These are phyloP conservation scores for Brachylomia viminalis DNA, from an alignment of 2,888 invertebrate species.

Conservation along the genomic window DNA sequence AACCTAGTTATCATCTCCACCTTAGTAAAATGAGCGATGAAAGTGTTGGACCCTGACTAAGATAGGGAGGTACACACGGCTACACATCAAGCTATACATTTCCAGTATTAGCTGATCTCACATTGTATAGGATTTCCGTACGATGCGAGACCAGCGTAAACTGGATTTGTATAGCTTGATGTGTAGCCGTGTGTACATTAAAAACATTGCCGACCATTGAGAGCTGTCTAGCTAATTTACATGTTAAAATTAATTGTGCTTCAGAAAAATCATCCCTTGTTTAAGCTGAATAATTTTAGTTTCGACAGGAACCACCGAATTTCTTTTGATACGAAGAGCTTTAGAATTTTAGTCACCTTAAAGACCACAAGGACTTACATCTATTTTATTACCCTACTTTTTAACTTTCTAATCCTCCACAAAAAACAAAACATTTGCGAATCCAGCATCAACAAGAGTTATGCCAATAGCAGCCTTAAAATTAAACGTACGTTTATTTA, in stretches of 20 bases:
- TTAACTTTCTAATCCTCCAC: neutral
- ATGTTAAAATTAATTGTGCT: neutral
- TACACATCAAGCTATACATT: no score
- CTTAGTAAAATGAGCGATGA: no score
- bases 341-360: neutral
- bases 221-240: neutral
- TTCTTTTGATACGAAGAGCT: accelerated
- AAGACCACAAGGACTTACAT: neutral
- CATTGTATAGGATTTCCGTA: no score
- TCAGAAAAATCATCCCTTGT: neutral
- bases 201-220: no score
- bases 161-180: no score
- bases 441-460: neutral
- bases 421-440: neutral
- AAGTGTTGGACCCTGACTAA: no score
- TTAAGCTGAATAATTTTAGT: neutral
- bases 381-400: neutral
- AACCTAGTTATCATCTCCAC: no score
- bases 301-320: neutral
- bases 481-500: slow-evolving; percentile 13
- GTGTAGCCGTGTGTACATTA: no score
- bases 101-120: no score
- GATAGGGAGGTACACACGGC: neutral
- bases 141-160: no score
- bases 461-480: slow-evolving; percentile 27